A percentile compares a stretch with the other conserved stretches of the same genome.
These are phyloP conservation scores for Trissolcus basalis DNA, from an alignment of 1,140 invertebrate species.

Conservation along the genomic window DNA sequence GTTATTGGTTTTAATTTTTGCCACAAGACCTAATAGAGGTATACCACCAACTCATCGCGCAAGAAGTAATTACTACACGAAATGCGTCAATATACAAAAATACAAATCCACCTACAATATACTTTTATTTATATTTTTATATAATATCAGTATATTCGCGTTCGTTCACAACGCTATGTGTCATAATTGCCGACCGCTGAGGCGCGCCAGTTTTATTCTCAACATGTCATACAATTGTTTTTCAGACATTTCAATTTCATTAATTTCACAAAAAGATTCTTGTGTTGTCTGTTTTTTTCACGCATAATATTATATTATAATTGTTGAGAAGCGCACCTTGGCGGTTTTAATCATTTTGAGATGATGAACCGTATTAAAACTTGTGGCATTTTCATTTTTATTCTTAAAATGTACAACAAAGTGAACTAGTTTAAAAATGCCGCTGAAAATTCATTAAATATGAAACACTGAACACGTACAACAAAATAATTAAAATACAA, in stretches of 20 bases:
- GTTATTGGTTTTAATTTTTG: slow-evolving; percentile 58
- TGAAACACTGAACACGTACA: slow-evolving; percentile 76
- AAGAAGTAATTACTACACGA: slow-evolving; percentile 52
- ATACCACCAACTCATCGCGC: slow-evolving; percentile 49
- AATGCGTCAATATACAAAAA: slow-evolving; percentile 61
- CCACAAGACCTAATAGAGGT: slow-evolving; percentile 63
- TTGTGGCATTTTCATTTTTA: slow-evolving; percentile 73
- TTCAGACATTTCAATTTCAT: slow-evolving; percentile 23
- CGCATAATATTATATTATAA: slow-evolving; percentile 29
- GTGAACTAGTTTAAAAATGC: slow-evolving; percentile 74
- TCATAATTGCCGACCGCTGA: slow-evolving; percentile 19
- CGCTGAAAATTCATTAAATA: slow-evolving; percentile 69
- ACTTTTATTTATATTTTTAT: slow-evolving; percentile 30
- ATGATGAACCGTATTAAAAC: slow-evolving; percentile 67
- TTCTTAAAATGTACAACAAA: slow-evolving; percentile 74
- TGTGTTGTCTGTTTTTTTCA: slow-evolving; percentile 7
- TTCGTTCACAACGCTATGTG: slow-evolving; percentile 19
- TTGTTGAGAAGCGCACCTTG: slow-evolving; percentile 23
- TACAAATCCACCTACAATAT: slow-evolving; percentile 58
- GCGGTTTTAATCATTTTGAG: slow-evolving; percentile 13
- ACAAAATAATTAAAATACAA: slow-evolving; percentile 73
- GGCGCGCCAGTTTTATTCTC: no score
- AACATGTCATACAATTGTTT: no score
- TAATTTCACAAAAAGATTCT: slow-evolving; percentile 30
- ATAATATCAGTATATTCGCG: slow-evolving; percentile 29